A percentile compares a stretch with the other conserved stretches of the same genome.
Evolutionary conservation across 2,113 vertebrate species (phyloP).

Genomic region (Probosciger aterrimus): DNA sequence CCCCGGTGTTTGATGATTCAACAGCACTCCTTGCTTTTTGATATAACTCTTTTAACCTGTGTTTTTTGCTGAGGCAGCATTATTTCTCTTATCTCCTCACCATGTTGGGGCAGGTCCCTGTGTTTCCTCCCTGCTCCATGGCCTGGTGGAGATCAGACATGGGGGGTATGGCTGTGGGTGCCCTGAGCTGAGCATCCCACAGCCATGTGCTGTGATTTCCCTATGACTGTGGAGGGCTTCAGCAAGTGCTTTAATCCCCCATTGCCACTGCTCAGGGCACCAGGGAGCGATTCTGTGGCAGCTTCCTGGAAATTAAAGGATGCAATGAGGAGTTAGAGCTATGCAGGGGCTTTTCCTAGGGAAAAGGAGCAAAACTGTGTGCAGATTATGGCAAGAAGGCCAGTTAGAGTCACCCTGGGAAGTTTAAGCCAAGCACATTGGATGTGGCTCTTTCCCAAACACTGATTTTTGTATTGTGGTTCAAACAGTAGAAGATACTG

Average conservation of each 20-base stretch:
- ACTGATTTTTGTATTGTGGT: background rate
- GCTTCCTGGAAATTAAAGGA: background rate
- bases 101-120: background rate
- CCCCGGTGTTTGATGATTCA: background rate
- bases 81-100: background rate
- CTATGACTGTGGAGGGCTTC: fast-evolving
- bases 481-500: background rate
- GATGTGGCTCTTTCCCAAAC: background rate
- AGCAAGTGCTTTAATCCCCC: background rate
- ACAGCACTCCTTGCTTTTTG: background rate
- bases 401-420: background rate
- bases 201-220: background rate
- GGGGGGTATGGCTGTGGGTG: fast-evolving
- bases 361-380: fast-evolving
- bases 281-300: background rate
- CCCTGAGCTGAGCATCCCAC: background rate
- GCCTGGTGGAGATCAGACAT: fast-evolving
- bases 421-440: background rate
- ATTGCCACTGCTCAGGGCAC: fast-evolving
- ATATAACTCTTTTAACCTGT: fast-evolving
- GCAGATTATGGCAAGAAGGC: background rate
- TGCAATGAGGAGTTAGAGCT: background rate
- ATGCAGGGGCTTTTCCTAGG: background rate
- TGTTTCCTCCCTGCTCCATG: fast-evolving
- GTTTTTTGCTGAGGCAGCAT: background rate